Conservation (phyloP, 2,888 invertebrate genomes). For the Malacosoma neustria region DNA sequence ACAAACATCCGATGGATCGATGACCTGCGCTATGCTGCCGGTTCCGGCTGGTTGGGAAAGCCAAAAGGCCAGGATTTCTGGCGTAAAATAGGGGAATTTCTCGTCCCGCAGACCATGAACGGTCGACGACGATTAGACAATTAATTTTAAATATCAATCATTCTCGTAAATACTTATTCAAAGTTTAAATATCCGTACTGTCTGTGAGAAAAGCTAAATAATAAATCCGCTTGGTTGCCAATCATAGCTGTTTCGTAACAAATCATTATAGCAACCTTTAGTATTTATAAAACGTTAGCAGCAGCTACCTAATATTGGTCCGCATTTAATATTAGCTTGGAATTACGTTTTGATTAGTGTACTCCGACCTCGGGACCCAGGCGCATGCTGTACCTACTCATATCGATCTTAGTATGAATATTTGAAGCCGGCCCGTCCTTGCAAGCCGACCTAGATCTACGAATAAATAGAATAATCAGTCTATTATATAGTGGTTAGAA, state of each 20-base stretch:
- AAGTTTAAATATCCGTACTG: too few species aligned
- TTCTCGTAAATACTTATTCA: too few species aligned
- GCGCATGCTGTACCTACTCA: constrained; percentile 44
- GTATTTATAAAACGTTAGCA: constrained; percentile 20
- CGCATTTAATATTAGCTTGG: constrained; percentile 52
- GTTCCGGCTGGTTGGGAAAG: too few species aligned
- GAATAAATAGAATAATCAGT: constrained; percentile 7
- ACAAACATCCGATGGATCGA: too few species aligned
- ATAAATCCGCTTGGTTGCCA: background rate
- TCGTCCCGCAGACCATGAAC: too few species aligned
- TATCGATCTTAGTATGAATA: constrained; percentile 70
- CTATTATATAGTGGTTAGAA: too few species aligned
- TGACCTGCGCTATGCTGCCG: too few species aligned
- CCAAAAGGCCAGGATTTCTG: too few species aligned
- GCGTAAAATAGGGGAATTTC: too few species aligned
- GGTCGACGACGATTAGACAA: too few species aligned
- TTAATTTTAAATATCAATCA: too few species aligned
- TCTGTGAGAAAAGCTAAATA: too few species aligned
- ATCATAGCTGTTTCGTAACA: constrained; percentile 10
- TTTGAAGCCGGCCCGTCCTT: constrained; percentile 61
- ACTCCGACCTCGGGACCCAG: constrained; percentile 42
- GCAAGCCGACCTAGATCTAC: constrained; percentile 35
- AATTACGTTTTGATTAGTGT: constrained; percentile 62
- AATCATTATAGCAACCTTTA: constrained; percentile 31
- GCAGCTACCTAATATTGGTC: constrained; percentile 21